These are phyloP conservation scores for Sylvilagus bachmani DNA, from an alignment of 2,113 vertebrate genomes.

Conservation along the genomic window DNA sequence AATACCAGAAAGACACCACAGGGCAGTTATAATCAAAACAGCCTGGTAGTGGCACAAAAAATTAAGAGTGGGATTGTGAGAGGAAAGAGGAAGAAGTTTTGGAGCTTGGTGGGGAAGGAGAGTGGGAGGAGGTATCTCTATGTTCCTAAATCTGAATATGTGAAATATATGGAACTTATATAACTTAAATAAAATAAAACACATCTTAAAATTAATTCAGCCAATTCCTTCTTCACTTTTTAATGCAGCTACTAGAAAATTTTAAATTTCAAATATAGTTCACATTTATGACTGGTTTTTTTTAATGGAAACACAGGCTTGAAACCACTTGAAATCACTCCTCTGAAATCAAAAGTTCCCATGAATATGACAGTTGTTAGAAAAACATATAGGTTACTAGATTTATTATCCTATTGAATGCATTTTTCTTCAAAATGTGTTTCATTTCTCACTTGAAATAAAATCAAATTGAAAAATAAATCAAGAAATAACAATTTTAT, in stretches of 20 bases:
- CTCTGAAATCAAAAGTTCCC: not conserved
- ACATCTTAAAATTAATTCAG: not conserved
- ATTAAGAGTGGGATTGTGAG: no score
- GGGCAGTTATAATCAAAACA: no score
- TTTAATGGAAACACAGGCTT: not conserved
- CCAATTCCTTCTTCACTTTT: not conserved
- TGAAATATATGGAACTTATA: no score
- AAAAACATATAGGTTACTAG: constrained; percentile 1
- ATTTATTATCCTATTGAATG: not conserved
- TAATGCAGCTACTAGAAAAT: not conserved
- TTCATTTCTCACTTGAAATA: constrained; percentile 6
- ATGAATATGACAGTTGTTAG: not conserved
- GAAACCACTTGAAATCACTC: not conserved
- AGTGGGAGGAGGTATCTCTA: no score
- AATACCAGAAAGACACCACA: no score
- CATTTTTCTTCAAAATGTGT: not conserved
- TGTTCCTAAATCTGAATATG: no score
- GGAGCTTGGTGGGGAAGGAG: no score
- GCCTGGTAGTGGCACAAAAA: no score
- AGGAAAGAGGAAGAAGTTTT: no score
- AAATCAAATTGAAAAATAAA: constrained; percentile 2
- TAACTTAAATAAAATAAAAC: not conserved
- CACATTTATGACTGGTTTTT: not conserved
- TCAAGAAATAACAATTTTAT: not conserved
- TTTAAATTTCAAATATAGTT: not conserved